These are phyloP conservation scores for Eulacestoma nigropectus DNA, from an alignment of 2,113 vertebrate genomes.

Conservation along the genomic window DNA sequence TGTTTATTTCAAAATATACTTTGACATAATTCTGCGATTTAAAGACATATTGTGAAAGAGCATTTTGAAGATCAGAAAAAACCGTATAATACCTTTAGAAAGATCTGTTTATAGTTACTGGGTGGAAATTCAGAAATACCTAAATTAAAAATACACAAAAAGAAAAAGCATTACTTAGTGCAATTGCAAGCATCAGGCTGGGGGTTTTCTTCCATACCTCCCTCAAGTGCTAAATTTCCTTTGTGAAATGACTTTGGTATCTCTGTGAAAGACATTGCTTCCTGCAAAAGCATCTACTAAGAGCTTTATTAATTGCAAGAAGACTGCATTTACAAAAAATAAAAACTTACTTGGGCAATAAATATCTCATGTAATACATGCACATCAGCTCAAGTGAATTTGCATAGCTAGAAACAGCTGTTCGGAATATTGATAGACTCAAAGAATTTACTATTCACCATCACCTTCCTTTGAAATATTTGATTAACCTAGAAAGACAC, in stretches of 20 bases:
- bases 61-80: background rate
- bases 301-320: constrained; percentile 9
- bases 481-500: constrained; percentile 22
- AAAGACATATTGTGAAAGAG: background rate
- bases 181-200: background rate
- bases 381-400: background rate
- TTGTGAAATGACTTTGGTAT: background rate
- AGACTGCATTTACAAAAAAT: background rate
- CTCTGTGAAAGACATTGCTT: background rate
- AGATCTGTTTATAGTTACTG: background rate
- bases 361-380: background rate
- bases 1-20: background rate
- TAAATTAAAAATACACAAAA: background rate
- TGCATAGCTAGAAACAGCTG: background rate
- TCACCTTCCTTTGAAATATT: background rate
- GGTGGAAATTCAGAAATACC: background rate
- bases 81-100: background rate
- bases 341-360: background rate
- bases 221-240: background rate
- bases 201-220: background rate
- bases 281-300: background rate
- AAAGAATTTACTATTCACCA: background rate
- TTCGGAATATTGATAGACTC: background rate
- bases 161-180: background rate
- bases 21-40: background rate